phyloP scores from a whole-genome alignment of 1,140 invertebrate genomes.

The Xylocopa sonorina region DNA sequence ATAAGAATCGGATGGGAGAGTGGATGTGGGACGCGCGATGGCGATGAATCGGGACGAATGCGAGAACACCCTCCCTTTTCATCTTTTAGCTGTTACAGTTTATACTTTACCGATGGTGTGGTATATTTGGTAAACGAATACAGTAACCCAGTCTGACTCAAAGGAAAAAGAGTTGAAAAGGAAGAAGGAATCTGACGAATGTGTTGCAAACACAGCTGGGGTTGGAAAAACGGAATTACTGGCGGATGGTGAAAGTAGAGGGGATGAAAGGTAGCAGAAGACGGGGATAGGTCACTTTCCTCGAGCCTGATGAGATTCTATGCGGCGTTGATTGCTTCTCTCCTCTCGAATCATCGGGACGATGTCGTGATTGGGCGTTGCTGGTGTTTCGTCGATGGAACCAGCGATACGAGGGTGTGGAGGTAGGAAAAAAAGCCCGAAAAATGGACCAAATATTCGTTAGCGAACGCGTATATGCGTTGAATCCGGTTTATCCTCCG shows the following conservation, averaged over 20 bases:
- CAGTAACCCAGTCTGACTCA: no score
- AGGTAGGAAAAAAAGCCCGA: background rate
- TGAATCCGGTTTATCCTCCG: background rate
- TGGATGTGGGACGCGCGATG: no score
- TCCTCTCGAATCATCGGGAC: constrained; percentile 20
- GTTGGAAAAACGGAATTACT: background rate
- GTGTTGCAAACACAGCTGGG: no score
- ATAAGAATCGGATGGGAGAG: background rate
- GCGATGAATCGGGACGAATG: no score
- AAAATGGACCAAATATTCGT: constrained; percentile 25
- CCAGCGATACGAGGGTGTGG: background rate
- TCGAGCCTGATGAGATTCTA: constrained; percentile 63
- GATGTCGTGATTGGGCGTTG: constrained; percentile 21
- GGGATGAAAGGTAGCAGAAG: background rate
- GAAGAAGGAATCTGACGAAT: background rate
- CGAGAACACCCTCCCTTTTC: no score
- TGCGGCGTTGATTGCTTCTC: constrained; percentile 63
- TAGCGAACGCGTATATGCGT: background rate
- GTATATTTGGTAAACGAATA: no score
- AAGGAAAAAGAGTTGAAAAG: no score
- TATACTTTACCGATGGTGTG: no score
- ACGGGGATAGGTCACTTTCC: constrained; percentile 18
- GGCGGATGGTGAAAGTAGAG: background rate
- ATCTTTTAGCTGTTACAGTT: no score
- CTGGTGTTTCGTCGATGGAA: background rate